Base-by-base conservation (phyloP, 1,140 invertebrate species). In the Mamestra configurata region DNA sequence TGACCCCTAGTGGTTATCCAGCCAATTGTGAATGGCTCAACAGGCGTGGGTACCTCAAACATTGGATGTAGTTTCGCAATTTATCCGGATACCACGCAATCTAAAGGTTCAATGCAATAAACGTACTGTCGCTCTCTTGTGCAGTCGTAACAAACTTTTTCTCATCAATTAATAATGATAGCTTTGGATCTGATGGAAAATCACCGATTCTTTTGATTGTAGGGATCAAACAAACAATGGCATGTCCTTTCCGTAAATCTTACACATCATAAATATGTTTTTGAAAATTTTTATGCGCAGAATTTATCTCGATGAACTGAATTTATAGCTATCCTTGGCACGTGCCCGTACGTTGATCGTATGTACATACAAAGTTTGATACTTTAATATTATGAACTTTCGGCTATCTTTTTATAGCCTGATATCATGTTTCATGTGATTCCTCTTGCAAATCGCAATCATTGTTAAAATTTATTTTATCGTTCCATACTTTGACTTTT, bases 1-100 rank as follows among this genome's bases (percentile, higher is more conserved):
- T 82, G 84, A 85, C 84, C 84, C 82, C 71, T 79, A 82, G 80
- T 53, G 55, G 83, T 85, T 79, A 77, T n/a, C 37, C 80, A 51
- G 40, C 80, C 78, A 84, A 87, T 85, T 82, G 77, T 46, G 55
- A 82, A 78, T 71, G 49, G 43, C 37, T 61, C 31, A 61, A 70
- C 75, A n/a, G n/a, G 13, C 77, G 77, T 76, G 64, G 70, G 75
- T 76, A 15, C 53, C 27, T 49, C 18, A 20, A n/a, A 76, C 22
- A 46, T 55, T 75, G 13, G 35, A 13, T 68, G 61, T 46, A 53
- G 31, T 73, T 53, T 53, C 53, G 51, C 70, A 79, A 75, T 68
- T 75, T 66, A 43, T 43, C 15, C 46, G 79, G 43, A 53, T 75
- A 24, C 46, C 66, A 40, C 53, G 35, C 64, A 68, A 46, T 68